Percentiles rank a stretch among this genome's conserved stretches.
These are phyloP conservation scores for Chelonus insularis DNA, from an alignment of 1,140 invertebrate genomes.

Conservation along the genomic window DNA sequence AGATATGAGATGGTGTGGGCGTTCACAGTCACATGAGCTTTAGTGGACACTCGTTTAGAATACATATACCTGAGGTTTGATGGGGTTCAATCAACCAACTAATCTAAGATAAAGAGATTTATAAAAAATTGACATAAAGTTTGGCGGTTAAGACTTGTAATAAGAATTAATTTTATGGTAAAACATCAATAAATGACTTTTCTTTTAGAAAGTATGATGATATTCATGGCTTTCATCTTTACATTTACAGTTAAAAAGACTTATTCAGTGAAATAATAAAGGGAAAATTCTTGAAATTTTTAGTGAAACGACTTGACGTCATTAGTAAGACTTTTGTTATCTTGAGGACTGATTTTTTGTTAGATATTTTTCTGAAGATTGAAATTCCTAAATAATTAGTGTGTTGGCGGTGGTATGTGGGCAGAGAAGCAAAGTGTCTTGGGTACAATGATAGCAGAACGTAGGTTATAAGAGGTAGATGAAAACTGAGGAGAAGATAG, in stretches of 20 bases:
- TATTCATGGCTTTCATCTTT: too few species aligned
- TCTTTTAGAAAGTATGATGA: too few species aligned
- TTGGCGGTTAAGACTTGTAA: too few species aligned
- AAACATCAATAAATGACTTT: too few species aligned
- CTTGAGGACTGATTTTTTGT: background rate
- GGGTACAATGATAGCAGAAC: constrained; percentile 32
- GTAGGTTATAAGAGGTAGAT: background rate
- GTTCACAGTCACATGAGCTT: constrained; percentile 16
- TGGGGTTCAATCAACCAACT: background rate
- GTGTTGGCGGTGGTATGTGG: constrained; percentile 45
- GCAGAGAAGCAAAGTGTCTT: constrained; percentile 32
- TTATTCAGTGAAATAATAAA: too few species aligned
- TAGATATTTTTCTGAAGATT: constrained; percentile 39
- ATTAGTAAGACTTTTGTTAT: too few species aligned
- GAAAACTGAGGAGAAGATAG: background rate
- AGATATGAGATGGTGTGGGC: constrained; percentile 55
- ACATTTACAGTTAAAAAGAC: too few species aligned
- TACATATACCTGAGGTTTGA: constrained; percentile 41
- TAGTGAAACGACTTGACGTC: too few species aligned
- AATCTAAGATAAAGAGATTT: too few species aligned
- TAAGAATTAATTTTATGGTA: too few species aligned
- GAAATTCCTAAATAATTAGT: constrained; percentile 46
- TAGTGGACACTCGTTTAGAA: constrained; percentile 40
- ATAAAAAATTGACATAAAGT: too few species aligned
- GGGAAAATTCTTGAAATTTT: too few species aligned